Evolutionary conservation across 2,797 vertebrate species (phyloP).

Genomic region (Anabacerthia variegaticeps): DNA sequence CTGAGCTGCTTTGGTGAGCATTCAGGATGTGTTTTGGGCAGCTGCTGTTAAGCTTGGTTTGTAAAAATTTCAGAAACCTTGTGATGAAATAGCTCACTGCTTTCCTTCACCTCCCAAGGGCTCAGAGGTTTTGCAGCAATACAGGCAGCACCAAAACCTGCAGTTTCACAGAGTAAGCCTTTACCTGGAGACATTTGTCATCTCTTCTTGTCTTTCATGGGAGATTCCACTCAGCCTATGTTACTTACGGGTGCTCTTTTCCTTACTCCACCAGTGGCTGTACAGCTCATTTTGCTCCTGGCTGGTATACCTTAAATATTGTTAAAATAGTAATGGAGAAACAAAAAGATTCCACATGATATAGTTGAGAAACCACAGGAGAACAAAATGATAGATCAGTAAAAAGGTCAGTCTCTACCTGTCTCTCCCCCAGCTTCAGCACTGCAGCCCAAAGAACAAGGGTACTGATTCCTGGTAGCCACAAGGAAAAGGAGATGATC

Average conservation of each 20-base stretch:
- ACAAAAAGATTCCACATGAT: background rate
- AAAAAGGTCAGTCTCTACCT: background rate
- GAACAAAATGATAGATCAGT: background rate
- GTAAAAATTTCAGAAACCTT: background rate
- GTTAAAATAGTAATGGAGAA: background rate
- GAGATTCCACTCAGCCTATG: background rate
- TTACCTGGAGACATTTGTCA: background rate
- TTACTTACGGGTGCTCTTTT: background rate
- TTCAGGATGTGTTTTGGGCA: background rate
- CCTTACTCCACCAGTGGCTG: background rate
- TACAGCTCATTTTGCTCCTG: background rate
- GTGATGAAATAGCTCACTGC: background rate
- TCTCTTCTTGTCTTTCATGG: background rate
- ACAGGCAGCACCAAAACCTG: background rate
- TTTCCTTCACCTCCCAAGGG: background rate
- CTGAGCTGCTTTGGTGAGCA: rapidly evolving
- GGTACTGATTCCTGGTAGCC: background rate
- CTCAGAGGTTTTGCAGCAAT: background rate
- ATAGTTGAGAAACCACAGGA: background rate
- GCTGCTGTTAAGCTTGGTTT: background rate
- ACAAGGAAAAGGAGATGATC: background rate
- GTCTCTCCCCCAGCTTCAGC: background rate
- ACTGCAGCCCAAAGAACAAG: background rate
- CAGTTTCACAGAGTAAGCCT: background rate
- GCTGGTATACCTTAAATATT: background rate